phyloP scores from a whole-genome alignment of 2,113 vertebrate species.

The Prunella himalayana region DNA sequence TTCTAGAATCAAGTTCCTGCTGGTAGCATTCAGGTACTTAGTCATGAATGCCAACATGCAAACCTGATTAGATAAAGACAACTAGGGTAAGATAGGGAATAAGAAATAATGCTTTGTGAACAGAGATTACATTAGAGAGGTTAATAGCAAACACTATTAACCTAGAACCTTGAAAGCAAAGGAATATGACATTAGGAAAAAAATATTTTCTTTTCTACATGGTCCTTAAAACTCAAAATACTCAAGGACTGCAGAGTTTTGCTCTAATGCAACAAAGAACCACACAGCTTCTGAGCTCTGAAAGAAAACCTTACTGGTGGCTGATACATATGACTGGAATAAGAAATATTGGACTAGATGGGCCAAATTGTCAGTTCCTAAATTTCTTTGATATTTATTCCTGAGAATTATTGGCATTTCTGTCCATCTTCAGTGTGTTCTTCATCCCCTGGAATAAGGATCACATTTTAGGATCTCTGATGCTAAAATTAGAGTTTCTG shows the following conservation, averaged over 20 bases:
- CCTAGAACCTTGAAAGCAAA: neutral
- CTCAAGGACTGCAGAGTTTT: neutral
- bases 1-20: neutral
- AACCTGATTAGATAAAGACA: neutral
- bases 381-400: neutral
- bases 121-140: neutral
- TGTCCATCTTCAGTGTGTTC: neutral
- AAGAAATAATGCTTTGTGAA: neutral
- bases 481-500: neutral
- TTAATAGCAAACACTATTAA: neutral
- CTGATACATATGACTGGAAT: neutral
- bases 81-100: neutral
- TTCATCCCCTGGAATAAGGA: neutral
- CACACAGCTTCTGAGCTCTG: neutral
- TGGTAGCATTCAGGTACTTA: neutral
- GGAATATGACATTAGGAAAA: neutral
- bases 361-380: neutral
- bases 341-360: neutral
- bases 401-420: neutral
- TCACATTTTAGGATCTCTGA: neutral
- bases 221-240: neutral
- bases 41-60: neutral
- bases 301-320: neutral
- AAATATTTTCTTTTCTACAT: neutral
- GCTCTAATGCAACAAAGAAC: neutral